phyloP scores from a whole-genome alignment of 2,888 invertebrate genomes.

The Pardosa pseudoannulata region DNA sequence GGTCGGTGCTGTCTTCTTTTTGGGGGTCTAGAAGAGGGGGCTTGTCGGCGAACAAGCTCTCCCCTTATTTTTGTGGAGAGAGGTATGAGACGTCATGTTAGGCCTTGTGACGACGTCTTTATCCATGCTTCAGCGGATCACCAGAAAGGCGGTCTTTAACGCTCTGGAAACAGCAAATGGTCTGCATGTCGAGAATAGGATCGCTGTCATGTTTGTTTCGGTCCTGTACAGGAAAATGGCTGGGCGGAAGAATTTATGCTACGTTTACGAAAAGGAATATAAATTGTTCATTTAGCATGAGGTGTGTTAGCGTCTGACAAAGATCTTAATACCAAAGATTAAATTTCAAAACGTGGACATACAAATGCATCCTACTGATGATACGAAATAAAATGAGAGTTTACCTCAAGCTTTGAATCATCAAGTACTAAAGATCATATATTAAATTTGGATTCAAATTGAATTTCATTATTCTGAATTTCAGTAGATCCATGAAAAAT shows the following conservation, averaged over 20 bases:
- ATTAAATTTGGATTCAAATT: too few species aligned
- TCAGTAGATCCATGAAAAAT: too few species aligned
- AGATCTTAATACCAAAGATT: too few species aligned
- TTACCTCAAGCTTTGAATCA: too few species aligned
- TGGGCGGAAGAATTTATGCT: not conserved
- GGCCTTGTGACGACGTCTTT: not conserved
- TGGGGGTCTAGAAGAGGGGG: not conserved
- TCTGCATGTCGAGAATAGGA: not conserved
- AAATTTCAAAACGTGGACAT: too few species aligned
- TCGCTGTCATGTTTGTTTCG: not conserved
- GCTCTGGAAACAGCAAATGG: not conserved
- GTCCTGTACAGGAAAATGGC: not conserved
- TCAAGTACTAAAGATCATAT: too few species aligned
- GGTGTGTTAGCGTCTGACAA: too few species aligned
- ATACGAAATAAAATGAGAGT: too few species aligned
- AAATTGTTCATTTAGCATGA: too few species aligned
- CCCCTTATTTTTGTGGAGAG: slow-evolving; percentile 32
- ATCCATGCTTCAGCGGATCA: not conserved
- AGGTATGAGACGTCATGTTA: slow-evolving; percentile 55
- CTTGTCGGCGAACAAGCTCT: not conserved
- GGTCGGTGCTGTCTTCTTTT: not conserved
- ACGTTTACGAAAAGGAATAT: too few species aligned
- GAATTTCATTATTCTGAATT: too few species aligned
- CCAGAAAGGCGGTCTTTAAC: not conserved
- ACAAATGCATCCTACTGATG: too few species aligned